Evolutionary conservation across 1,140 invertebrate species (phyloP), one percentile per base, ranked within the genome.

Genomic region (Drosophila orena): DNA sequence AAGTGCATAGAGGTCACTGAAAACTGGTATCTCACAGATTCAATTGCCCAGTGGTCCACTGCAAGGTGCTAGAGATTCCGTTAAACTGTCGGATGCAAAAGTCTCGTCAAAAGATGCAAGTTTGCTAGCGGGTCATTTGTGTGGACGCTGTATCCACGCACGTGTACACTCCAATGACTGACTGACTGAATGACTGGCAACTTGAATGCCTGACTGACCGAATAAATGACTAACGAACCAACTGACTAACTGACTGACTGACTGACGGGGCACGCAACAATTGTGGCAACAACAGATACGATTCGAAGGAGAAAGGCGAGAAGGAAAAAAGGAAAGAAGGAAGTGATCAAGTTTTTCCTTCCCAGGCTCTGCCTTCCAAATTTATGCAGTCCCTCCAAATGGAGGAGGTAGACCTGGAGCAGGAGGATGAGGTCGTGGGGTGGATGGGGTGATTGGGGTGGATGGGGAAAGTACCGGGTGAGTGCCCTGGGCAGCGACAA

Each of bases 81-180:
- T 50, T 50, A 20, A 61, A 22, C 24, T 61, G 59, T 34, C 59
- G 53, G 59, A 61, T 60, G 49, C 49, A 55, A 50, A 54, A 10
- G 12, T 46, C 43, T 22, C 2, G 43, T 22, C 11, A 44, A 27
- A 27, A 61, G 38, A 59, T 59, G 72, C 38, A 56, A 44, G 57
- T 70, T 71, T 71, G 78, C 74, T 64, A 57, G 55, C 69, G 69
- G 78, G 62, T 65, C 59, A 74, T 70, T 77, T 40, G 34, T 54
- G 58, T 37, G 62, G 69, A 61, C 65, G 69, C 59, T 38, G 61
- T 66, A 61, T 77, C 35, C 61, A 43, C 46, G 52, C 62, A 79
- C 70, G 38, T 65, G 77, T 46, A 57, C 72, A 55, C 24, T 22
- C 38, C 54, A 54, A 40, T 44, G 66, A 65, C 37, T 30, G 59